phyloP scores from a whole-genome alignment of 1,140 invertebrate species.

The Andricus grossulariae region DNA sequence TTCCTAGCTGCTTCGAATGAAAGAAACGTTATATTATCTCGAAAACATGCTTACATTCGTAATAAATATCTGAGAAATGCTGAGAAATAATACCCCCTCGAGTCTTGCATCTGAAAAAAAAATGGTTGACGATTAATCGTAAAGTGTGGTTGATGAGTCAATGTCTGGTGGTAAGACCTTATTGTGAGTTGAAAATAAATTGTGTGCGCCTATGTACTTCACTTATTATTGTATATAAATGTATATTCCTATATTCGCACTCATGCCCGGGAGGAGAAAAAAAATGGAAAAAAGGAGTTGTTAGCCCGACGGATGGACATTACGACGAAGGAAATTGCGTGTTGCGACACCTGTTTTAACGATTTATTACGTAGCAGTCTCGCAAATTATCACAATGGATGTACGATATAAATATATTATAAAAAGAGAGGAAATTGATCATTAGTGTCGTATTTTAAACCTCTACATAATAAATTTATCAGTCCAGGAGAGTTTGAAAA shows the following conservation, averaged over 20 bases:
- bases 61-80: slow-evolving; percentile 14
- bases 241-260: neutral
- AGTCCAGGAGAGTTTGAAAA: too few species aligned
- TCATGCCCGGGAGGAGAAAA: slow-evolving; percentile 3
- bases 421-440: neutral
- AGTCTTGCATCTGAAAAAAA: slow-evolving; percentile 3
- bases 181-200: slow-evolving; percentile 12
- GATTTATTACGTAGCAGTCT: slow-evolving; percentile 14
- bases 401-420: neutral
- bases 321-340: slow-evolving; percentile 3
- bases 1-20: slow-evolving; percentile 4
- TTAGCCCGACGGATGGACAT: neutral
- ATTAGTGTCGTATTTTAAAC: neutral
- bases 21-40: slow-evolving; percentile 9
- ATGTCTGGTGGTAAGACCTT: slow-evolving; percentile 20
- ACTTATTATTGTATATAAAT: neutral
- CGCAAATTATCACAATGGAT: slow-evolving; percentile 18
- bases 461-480: too few species aligned
- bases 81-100: slow-evolving; percentile 19
- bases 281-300: neutral
- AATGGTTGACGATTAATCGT: slow-evolving; percentile 29
- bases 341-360: slow-evolving; percentile 29
- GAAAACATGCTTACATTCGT: neutral
- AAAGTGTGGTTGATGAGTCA: slow-evolving; percentile 26
- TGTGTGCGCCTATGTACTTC: slow-evolving; percentile 11